Conservation (phyloP, 2,888 invertebrate species). For the Pachycephus smyrnensis region DNA sequence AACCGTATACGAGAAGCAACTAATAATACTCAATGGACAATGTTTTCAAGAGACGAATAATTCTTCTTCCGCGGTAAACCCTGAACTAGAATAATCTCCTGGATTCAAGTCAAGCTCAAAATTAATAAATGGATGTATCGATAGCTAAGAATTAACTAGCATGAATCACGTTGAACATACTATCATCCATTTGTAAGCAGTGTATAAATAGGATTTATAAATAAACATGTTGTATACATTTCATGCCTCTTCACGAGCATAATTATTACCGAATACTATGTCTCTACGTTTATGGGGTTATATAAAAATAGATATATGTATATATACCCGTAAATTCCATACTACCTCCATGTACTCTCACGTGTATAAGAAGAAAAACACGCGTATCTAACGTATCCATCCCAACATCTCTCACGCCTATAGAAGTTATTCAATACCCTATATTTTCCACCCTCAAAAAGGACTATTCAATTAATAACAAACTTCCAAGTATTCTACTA, state of each 20-base stretch:
- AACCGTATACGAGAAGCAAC: not conserved
- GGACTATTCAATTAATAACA: not conserved
- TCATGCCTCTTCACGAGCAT: not conserved
- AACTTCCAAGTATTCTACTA: not conserved
- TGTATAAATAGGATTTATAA: conserved; percentile 13
- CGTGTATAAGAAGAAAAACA: not conserved
- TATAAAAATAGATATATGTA: not conserved
- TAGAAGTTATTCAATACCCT: not conserved
- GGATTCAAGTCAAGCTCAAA: conserved; percentile 11
- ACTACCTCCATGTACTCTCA: not conserved
- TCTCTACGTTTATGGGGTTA: not conserved
- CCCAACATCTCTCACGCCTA: not conserved
- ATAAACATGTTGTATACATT: conserved; percentile 19
- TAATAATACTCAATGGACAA: not conserved
- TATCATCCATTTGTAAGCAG: conserved; percentile 10
- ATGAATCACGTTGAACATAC: conserved; percentile 8
- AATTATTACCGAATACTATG: not conserved
- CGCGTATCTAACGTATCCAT: not conserved
- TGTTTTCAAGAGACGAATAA: not conserved
- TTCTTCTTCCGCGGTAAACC: no score
- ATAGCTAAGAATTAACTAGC: conserved; percentile 12
- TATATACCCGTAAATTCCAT: not conserved
- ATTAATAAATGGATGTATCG: conserved; percentile 17
- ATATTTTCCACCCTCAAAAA: not conserved
- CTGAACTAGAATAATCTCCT: not conserved